A percentile compares a stretch with the other conserved stretches of the same genome.
Evolutionary conservation across 2,888 invertebrate genomes (phyloP).

Genomic region (Hanleya hanleyi): DNA sequence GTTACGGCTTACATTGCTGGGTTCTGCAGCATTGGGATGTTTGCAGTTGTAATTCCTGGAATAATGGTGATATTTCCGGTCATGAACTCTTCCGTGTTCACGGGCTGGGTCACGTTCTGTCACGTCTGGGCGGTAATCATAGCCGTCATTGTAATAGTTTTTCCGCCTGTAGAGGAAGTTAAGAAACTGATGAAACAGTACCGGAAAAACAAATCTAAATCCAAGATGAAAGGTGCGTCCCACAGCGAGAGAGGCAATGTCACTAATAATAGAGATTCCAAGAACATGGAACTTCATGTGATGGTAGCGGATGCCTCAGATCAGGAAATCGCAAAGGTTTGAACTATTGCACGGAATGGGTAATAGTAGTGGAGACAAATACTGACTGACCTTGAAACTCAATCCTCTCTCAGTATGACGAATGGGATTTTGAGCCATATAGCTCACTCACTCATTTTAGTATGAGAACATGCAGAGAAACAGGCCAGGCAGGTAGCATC

Average conservation of each 20-base stretch:
- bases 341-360: too few species aligned
- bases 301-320: not conserved
- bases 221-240: not conserved
- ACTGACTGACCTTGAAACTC: too few species aligned
- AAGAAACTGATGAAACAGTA: not conserved
- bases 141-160: not conserved
- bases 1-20: not conserved
- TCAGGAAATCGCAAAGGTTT: not conserved
- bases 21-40: not conserved
- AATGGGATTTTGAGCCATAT: too few species aligned
- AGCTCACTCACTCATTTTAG: too few species aligned
- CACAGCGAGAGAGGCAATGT: conserved; percentile 30
- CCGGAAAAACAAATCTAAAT: conserved; percentile 39
- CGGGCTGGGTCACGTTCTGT: not conserved
- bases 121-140: conserved; percentile 1
- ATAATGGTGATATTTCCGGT: not conserved
- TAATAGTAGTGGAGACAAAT: too few species aligned
- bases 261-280: conserved; percentile 32
- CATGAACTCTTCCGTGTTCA: not conserved
- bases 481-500: too few species aligned
- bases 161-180: not conserved
- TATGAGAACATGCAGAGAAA: too few species aligned
- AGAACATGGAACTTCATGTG: not conserved
- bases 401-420: too few species aligned
- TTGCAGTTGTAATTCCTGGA: not conserved